These are phyloP conservation scores for Alosa sapidissima DNA, from an alignment of 2,797 vertebrate genomes.

Conservation along the genomic window DNA sequence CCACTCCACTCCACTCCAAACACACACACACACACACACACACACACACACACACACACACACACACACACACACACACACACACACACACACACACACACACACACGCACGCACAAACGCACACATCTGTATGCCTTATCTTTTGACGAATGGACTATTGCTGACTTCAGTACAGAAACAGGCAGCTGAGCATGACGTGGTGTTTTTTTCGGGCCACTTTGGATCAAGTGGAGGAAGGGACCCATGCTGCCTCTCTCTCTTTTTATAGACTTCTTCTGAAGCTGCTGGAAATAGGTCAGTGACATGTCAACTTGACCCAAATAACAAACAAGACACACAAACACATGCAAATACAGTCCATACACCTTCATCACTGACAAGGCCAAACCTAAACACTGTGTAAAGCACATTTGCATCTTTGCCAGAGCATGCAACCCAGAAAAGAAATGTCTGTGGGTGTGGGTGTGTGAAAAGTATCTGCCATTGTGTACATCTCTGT, in stretches of 20 bases:
- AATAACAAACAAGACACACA: not conserved
- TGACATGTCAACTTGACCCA: not conserved
- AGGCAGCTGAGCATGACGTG: not conserved
- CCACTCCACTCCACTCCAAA: not conserved
- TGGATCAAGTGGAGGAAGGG: not conserved
- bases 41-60: slow-evolving; percentile 2
- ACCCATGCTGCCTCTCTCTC: not conserved
- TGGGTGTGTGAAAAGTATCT: not conserved
- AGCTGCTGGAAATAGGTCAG: not conserved
- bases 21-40: slow-evolving; percentile 3
- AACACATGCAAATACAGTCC: not conserved
- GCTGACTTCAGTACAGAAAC: not conserved
- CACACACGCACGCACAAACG: not conserved
- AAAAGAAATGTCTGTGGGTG: not conserved
- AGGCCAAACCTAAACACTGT: not conserved
- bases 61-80: slow-evolving; percentile 11
- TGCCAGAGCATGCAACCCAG: not conserved
- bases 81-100: not conserved
- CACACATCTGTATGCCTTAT: not conserved
- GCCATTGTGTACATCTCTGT: not conserved
- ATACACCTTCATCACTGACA: not conserved
- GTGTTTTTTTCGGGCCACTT: not conserved
- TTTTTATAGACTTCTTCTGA: not conserved
- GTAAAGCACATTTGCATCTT: not conserved
- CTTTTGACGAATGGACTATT: not conserved